These are phyloP conservation scores for Nemotelus pantherinus DNA, from an alignment of 2,888 invertebrate genomes.

Conservation along the genomic window DNA sequence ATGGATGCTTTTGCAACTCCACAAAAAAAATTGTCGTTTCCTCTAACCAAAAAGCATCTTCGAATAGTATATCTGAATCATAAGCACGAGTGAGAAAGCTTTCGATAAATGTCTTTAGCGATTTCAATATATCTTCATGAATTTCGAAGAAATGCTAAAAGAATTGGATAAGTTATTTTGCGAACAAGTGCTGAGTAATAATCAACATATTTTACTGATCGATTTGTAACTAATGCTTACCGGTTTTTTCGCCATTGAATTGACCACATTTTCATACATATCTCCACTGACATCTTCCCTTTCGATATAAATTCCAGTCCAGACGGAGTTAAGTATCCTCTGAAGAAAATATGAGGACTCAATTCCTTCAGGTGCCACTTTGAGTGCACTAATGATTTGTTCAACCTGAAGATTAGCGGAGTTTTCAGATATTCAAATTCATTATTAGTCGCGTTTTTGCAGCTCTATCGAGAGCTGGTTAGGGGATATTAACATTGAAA, in stretches of 20 bases:
- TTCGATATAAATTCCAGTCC: not conserved
- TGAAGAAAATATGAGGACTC: constrained; percentile 1
- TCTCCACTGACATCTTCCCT: not conserved
- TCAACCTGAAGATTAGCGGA: not conserved
- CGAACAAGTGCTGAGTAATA: too few species aligned
- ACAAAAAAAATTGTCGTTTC: not conserved
- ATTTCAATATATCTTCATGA: not conserved
- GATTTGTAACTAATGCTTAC: not conserved
- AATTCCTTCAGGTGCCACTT: not conserved
- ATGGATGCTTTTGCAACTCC: not conserved
- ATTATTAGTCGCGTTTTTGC: too few species aligned
- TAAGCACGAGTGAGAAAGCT: not conserved
- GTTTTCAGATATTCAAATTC: not conserved
- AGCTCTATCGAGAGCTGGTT: too few species aligned
- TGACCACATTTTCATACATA: not conserved
- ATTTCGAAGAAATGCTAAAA: not conserved
- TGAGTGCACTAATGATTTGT: not conserved
- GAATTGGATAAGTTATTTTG: too few species aligned
- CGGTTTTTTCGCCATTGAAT: not conserved
- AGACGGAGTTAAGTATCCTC: not conserved
- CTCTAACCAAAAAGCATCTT: not conserved
- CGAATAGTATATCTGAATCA: not conserved
- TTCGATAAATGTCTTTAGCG: not conserved
- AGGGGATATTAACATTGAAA: too few species aligned
- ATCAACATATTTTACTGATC: too few species aligned